Base-by-base conservation (phyloP, 2,797 vertebrate species). In the Synaphobranchus kaupii region DNA sequence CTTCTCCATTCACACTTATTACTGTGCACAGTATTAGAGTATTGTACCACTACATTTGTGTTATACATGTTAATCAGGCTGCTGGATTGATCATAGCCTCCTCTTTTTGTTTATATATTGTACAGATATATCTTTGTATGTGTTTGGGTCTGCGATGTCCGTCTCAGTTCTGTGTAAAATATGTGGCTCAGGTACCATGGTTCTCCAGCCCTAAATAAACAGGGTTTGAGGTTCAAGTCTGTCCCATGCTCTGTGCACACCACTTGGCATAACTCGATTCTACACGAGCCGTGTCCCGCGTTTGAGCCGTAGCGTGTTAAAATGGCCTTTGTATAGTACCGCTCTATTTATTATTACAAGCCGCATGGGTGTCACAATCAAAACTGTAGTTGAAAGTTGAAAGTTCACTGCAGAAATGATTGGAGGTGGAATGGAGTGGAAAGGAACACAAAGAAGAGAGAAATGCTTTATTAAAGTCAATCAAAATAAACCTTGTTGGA, bases 121-220 rank as follows among this genome's bases (percentile, higher is more conserved):
- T 87, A 83, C 81, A 81, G 66, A 87, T 87, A 39, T 71, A n/a
- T 85, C 44, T 63, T 17, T 58, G 66, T 47, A 22, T 68, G 50
- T 73, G 6, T 52, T 28, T 86, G 13, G 22, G 44, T 86, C 58
- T 82, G 28, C 44, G 58, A 47, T 87, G 54, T 84, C n/a, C 56
- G 52, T 56, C 28, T 83, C 9, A 9, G n/a, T 31, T 28, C 17
- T 60, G 39, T 84, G 44, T 83, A 71, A 56, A 84, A 80, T 52
- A 82, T 25, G 48, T 48, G 71, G 25, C n/a, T 83, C 48, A 73
- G 82, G 71, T 56, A 78, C n/a, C 47, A n/a, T 68, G 86, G 54
- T 63, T 52, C 60, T 80, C 54, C 83, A 20, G 9, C 68, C 71
- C 83, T 52, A 58, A 60, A 76, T 80, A 84, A 87, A 87, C 88